A percentile compares a stretch with the other conserved stretches of the same genome.
Conservation (phyloP, 2,797 vertebrate species). For the Thripadectes ignobilis region DNA sequence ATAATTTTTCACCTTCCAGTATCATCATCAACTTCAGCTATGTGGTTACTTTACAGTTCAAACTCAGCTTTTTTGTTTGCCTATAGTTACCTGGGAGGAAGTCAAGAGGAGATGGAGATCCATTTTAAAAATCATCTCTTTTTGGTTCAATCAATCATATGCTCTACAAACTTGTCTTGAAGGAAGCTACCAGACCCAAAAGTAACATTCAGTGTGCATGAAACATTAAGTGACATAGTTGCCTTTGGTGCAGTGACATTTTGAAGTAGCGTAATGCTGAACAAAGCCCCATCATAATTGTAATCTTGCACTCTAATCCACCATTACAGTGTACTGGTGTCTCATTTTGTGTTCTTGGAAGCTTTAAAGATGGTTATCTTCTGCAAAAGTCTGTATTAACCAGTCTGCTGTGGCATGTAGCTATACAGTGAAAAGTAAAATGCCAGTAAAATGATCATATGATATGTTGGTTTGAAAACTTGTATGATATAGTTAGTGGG, state of each 20-base stretch:
- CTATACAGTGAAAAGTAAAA: background rate
- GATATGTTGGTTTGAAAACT: background rate
- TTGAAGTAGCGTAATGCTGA: background rate
- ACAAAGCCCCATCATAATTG: background rate
- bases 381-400: background rate
- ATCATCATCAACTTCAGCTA: background rate
- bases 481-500: background rate
- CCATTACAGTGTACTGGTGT: fast-evolving
- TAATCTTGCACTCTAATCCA: background rate
- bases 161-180: background rate
- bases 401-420: background rate
- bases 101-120: background rate
- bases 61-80: background rate
- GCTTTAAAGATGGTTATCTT: background rate
- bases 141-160: background rate
- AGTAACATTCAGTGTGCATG: background rate
- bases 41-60: background rate
- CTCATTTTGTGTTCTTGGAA: background rate
- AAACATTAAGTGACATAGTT: background rate
- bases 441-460: background rate
- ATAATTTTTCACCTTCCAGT: background rate
- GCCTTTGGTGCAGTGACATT: background rate
- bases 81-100: background rate
- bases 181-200: background rate
- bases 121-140: fast-evolving